These are phyloP conservation scores for Pherbina coryleti DNA, from an alignment of 2,888 invertebrate species.

Conservation along the genomic window DNA sequence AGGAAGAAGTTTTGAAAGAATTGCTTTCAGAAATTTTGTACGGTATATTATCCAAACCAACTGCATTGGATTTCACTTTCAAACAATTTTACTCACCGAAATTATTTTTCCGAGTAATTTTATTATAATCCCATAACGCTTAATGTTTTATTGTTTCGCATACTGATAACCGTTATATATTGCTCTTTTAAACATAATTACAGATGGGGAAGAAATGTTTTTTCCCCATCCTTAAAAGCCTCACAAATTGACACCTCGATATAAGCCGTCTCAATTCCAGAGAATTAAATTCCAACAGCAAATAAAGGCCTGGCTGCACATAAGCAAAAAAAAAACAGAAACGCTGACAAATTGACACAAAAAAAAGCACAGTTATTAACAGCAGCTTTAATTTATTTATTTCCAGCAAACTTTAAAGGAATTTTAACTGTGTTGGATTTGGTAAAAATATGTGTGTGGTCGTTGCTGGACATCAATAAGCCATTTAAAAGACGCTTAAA, in stretches of 20 bases:
- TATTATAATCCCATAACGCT: too few relatives aligned
- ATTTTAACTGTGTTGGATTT: slow-evolving; percentile 10
- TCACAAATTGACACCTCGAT: slow-evolving; percentile 29
- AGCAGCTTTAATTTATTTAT: neutral
- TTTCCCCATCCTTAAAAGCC: neutral
- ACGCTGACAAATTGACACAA: slow-evolving; percentile 32
- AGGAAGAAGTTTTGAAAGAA: too few relatives aligned
- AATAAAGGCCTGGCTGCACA: neutral
- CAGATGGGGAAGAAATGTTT: too few relatives aligned
- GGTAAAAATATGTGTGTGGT: slow-evolving; percentile 6
- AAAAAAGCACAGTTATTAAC: slow-evolving; percentile 31
- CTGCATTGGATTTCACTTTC: too few relatives aligned
- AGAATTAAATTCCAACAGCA: slow-evolving; percentile 20
- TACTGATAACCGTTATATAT: too few relatives aligned
- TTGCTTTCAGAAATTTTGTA: too few relatives aligned
- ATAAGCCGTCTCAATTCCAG: slow-evolving; percentile 1
- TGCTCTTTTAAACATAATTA: too few relatives aligned
- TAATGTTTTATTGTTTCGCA: too few relatives aligned
- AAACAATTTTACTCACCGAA: too few relatives aligned
- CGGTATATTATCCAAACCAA: too few relatives aligned
- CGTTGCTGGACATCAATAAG: neutral
- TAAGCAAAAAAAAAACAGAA: neutral
- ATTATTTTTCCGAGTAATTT: too few relatives aligned
- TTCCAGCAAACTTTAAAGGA: slow-evolving; percentile 20
- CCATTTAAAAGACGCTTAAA: neutral